Evolutionary conservation across 2,797 vertebrate species (phyloP).

Genomic region (Benthosema pterotum): DNA sequence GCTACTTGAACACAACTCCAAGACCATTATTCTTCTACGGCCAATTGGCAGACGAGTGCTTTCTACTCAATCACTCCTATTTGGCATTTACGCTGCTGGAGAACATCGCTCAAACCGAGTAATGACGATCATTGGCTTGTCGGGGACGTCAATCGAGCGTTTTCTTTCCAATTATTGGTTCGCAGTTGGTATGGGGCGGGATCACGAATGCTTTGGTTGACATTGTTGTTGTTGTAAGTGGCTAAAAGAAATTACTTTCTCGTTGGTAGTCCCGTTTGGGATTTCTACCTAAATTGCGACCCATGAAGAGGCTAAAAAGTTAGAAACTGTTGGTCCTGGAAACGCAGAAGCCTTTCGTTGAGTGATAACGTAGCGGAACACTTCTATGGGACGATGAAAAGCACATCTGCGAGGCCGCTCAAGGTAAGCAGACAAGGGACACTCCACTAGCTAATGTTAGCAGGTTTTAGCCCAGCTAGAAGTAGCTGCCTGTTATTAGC

Average conservation of each 20-base stretch:
- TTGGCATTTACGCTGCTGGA: constrained; percentile 42
- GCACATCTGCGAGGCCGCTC: constrained; percentile 67
- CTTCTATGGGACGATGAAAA: constrained; percentile 64
- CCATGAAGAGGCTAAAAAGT: constrained; percentile 59
- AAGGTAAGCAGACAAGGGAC: constrained; percentile 78
- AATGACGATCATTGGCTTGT: constrained; percentile 48
- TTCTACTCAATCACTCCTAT: constrained; percentile 44
- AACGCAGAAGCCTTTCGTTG: background rate
- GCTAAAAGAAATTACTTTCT: constrained; percentile 81
- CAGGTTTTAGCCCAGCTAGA: constrained; percentile 58
- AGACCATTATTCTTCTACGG: constrained; percentile 24
- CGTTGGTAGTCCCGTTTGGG: constrained; percentile 65
- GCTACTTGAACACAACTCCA: constrained; percentile 37
- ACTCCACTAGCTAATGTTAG: constrained; percentile 56
- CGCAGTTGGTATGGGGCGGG: constrained; percentile 50
- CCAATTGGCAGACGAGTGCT: constrained; percentile 58
- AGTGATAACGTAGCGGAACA: constrained; percentile 27
- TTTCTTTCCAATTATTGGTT: constrained; percentile 60
- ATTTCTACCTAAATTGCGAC: constrained; percentile 35
- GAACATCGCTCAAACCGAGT: constrained; percentile 27
- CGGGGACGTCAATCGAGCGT: constrained; percentile 9
- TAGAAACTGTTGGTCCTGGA: constrained; percentile 28
- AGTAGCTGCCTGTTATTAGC: constrained; percentile 69
- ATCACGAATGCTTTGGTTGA: constrained; percentile 58
- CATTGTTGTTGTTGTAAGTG: constrained; percentile 85